Evolutionary conservation across 2,888 invertebrate species (phyloP).

Genomic region (Notocelia uddmanniana): DNA sequence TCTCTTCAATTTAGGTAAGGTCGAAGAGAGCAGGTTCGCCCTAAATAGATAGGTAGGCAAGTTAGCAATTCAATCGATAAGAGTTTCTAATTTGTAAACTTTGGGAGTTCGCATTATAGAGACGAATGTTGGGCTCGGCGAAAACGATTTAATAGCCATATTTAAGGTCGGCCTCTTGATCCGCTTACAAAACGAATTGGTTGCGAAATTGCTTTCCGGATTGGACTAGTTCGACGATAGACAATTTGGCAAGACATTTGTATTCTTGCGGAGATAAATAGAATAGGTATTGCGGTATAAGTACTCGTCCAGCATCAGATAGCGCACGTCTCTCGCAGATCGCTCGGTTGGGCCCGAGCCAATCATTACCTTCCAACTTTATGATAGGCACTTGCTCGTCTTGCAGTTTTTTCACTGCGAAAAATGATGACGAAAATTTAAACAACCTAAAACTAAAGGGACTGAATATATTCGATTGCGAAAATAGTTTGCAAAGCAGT

Average conservation of each 20-base stretch:
- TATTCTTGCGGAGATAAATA: slow-evolving; percentile 84
- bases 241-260: slow-evolving; percentile 86
- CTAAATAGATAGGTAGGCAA: slow-evolving; percentile 58
- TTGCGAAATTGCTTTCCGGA: slow-evolving; percentile 84
- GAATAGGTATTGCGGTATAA: slow-evolving; percentile 56
- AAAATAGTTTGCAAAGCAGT: slow-evolving; percentile 2
- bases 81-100: slow-evolving; percentile 69
- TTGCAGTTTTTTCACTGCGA: slow-evolving; percentile 9
- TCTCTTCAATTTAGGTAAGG: slow-evolving; percentile 44
- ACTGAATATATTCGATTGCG: background rate
- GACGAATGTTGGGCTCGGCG: slow-evolving; percentile 70
- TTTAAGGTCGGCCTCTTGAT: slow-evolving; percentile 82
- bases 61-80: slow-evolving; percentile 56
- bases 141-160: slow-evolving; percentile 79
- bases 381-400: slow-evolving; percentile 22
- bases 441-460: background rate
- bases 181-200: slow-evolving; percentile 83
- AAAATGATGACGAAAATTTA: background rate
- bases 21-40: slow-evolving; percentile 45
- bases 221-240: slow-evolving; percentile 83
- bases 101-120: slow-evolving; percentile 69
- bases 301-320: slow-evolving; percentile 77
- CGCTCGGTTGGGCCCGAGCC: slow-evolving; percentile 76
- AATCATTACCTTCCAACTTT: slow-evolving; percentile 77
- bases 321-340: slow-evolving; percentile 69